Evolutionary conservation across 2,888 invertebrate genomes (phyloP).

Genomic region (Chironomus riparius): DNA sequence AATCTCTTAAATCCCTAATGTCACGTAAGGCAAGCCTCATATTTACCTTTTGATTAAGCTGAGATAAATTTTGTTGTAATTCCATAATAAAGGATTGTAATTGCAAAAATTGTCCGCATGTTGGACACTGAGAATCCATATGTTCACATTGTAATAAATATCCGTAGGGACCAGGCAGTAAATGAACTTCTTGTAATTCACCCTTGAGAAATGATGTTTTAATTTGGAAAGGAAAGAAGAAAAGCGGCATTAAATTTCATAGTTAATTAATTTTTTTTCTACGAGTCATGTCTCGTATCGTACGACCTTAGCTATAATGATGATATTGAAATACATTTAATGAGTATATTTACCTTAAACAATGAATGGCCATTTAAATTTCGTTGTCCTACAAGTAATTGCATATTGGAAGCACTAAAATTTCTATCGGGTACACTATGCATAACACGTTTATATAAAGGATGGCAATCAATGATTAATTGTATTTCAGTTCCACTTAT

Average conservation of each 20-base stretch:
- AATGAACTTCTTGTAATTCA: slow-evolving; percentile 75
- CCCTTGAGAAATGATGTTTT: slow-evolving; percentile 50
- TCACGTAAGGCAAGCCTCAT: not conserved
- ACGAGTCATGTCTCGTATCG: no score
- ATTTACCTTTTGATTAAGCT: slow-evolving; percentile 75
- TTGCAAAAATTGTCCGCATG: slow-evolving; percentile 79
- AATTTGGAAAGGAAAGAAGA: not conserved
- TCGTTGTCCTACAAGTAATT: slow-evolving; percentile 82
- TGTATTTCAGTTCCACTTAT: slow-evolving; percentile 76
- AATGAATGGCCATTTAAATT: slow-evolving; percentile 68
- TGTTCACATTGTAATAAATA: slow-evolving; percentile 79
- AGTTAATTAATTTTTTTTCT: not conserved
- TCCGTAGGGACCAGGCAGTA: slow-evolving; percentile 78
- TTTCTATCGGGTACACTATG: slow-evolving; percentile 65
- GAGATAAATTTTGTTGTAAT: slow-evolving; percentile 69
- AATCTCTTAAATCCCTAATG: no score
- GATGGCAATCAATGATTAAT: slow-evolving; percentile 78
- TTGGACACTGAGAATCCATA: slow-evolving; percentile 78
- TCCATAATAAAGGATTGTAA: slow-evolving; percentile 74
- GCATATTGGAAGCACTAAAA: slow-evolving; percentile 60
- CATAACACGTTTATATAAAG: slow-evolving; percentile 70
- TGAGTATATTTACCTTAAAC: slow-evolving; percentile 63
- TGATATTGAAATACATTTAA: slow-evolving; percentile 29
- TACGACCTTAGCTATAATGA: not conserved
- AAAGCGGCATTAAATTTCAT: not conserved